Evolutionary conservation across 2,797 vertebrate genomes (phyloP), one percentile per base, ranked within the genome.

Genomic region (Platalea minor): DNA sequence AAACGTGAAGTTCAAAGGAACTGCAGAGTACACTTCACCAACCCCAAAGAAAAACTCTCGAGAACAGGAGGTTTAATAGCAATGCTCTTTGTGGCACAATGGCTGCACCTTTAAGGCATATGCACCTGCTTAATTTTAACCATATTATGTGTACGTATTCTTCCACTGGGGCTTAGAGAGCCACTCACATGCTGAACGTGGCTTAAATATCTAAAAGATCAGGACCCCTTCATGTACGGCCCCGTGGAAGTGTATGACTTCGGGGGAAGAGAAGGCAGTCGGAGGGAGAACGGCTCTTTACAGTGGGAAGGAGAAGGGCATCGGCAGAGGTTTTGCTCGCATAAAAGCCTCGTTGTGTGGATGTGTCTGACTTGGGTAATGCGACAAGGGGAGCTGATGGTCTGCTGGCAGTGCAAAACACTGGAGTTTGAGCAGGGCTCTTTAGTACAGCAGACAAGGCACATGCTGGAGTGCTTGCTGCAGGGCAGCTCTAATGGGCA

Each of bases 111-210:
- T 65, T 37, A 64, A 76, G 24, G 37, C 29, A 8, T 29, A 24
- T 53, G n/a, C 45, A 73, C 70, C 74, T 95, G 78, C 74, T 90
- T 74, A 9, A 43, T 83, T 89, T 89, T 25, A 74, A 89, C n/a
- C 56, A 20, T 41, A 16, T 80, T 70, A 81, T 70, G 18, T 7
- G 4, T 17, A 31, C 28, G 5, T 46, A 24, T 46, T n/a, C 64
- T 46, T 65, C 37, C 43, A 46, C 6, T 50, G 33, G 25, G 48
- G 26, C 60, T 86, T 39, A 24, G 69, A 17, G 39, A 46, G 63
- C 43, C 23, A 8, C 35, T 79, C 7, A 0, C 3, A 1, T 9
- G 14, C 39, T 69, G 74, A 41, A 8, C 1, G 1, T 37, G 48
- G 35, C 46, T 93, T 68, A 41, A 70, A 54, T 70, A 65, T 16